Evolutionary conservation across 2,888 invertebrate species (phyloP).

Genomic region (Drosophila putrida): DNA sequence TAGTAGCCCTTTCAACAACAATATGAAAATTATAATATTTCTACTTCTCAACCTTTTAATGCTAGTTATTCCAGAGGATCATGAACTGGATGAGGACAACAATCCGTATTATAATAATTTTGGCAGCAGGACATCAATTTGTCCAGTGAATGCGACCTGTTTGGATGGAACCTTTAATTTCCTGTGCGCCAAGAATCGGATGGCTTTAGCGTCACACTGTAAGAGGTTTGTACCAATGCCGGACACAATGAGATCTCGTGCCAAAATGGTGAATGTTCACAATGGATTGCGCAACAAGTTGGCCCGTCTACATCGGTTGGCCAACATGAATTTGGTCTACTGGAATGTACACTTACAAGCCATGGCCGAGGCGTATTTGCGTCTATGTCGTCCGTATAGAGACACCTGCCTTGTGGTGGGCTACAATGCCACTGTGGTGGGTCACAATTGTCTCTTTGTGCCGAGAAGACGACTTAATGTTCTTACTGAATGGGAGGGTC

Average conservation of each 20-base stretch:
- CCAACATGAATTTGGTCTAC: slow-evolving; percentile 59
- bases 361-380: slow-evolving; percentile 55
- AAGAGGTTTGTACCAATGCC: slow-evolving; percentile 33
- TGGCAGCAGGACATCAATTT: slow-evolving; percentile 31
- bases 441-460: slow-evolving; percentile 46
- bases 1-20: background rate
- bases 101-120: slow-evolving; percentile 52
- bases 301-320: slow-evolving; percentile 25
- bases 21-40: slow-evolving; percentile 11
- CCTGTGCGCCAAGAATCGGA: slow-evolving; percentile 18
- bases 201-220: slow-evolving; percentile 2
- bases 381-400: slow-evolving; percentile 21
- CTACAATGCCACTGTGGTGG: slow-evolving; percentile 16
- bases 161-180: slow-evolving; percentile 42
- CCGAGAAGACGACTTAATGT: background rate
- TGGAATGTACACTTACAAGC: slow-evolving; percentile 48
- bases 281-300: slow-evolving; percentile 56
- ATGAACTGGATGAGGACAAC: background rate
- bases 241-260: fast-evolving
- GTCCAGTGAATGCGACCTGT: slow-evolving; percentile 24
- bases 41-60: background rate
- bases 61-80: background rate
- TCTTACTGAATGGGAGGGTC: slow-evolving; percentile 39
- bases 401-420: slow-evolving; percentile 51
- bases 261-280: slow-evolving; percentile 38